Evolutionary conservation across 2,113 vertebrate species (phyloP), one percentile per base, ranked within the genome.

Genomic region (Triplophysa tibetana): DNA sequence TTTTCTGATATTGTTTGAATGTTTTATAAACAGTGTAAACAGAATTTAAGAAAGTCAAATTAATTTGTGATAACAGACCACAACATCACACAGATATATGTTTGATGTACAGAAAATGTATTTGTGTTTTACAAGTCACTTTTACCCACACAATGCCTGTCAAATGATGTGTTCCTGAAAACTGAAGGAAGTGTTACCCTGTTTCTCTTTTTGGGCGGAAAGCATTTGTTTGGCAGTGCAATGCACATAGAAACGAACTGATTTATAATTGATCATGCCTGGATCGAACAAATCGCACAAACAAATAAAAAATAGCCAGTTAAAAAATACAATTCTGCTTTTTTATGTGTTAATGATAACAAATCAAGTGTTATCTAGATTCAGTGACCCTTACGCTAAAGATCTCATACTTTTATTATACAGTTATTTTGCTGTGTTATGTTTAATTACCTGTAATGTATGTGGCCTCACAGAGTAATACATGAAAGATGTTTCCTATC

Each of bases 161-260:
- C 14, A 8, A 8, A 26, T 9, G 45, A 7, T 58, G 17, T 58
- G 19, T n/a, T 58, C 6, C 54, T 58, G 19, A 21, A 58, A 0
- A 6, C 17, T 6, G 29, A 19, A 1, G 4, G 52, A 14, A 5
- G 50, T 23, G 13, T 23, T 26, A 8, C 9, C n/a, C 9, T 58
- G n/a, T 8, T 58, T 7, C 54, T 21, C 54, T 21, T 17, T 9
- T 38, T 38, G 38, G 8, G 69, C 21, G 26, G 26, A 26, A 21
- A 6, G 13, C 4, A 14, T 13, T 50, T 61, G 48, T 52, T 2
- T 26, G 43, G 29, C 29, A 41, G 68, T 56, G 58, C 48, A 29
- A 70, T 14, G 75, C 74, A 70, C 77, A 80, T 58, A 76, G 19
- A 65, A 21, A 64, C 3, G 50, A 1, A 29, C 14, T 54, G 4